Evolutionary conservation across 2,888 invertebrate species (phyloP).

Genomic region (Dynastes maya): DNA sequence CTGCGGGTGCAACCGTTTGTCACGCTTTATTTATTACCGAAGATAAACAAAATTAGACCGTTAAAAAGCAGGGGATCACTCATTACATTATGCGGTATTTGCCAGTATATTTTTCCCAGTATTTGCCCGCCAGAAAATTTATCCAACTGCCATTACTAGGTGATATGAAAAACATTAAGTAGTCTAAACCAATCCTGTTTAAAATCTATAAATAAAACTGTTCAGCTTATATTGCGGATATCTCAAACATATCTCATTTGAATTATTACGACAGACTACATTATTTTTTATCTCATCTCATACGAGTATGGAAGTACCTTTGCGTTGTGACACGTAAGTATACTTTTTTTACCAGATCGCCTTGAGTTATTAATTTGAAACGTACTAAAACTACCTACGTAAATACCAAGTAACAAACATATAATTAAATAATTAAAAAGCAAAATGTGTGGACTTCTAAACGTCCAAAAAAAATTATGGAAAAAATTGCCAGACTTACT

Average conservation of each 20-base stretch:
- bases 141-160: too few species aligned
- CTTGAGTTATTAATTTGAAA: constrained; percentile 13
- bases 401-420: background rate
- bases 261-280: constrained; percentile 2
- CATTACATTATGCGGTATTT: too few species aligned
- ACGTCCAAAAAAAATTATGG: background rate
- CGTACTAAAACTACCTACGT: constrained; percentile 2
- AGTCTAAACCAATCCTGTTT: too few species aligned
- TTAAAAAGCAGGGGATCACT: too few species aligned
- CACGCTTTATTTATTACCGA: too few species aligned
- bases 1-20: too few species aligned
- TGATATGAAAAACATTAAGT: too few species aligned
- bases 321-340: background rate
- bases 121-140: too few species aligned
- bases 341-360: background rate
- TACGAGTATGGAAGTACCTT: background rate
- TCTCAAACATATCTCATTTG: background rate
- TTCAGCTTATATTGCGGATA: too few species aligned
- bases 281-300: constrained; percentile 11
- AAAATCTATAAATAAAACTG: too few species aligned
- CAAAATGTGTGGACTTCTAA: background rate
- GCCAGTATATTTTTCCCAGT: too few species aligned
- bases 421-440: background rate
- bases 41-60: too few species aligned
- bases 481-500: constrained; percentile 54